phyloP scores from a whole-genome alignment of 2,113 vertebrate species.

The Rhizomys pruinosus region DNA sequence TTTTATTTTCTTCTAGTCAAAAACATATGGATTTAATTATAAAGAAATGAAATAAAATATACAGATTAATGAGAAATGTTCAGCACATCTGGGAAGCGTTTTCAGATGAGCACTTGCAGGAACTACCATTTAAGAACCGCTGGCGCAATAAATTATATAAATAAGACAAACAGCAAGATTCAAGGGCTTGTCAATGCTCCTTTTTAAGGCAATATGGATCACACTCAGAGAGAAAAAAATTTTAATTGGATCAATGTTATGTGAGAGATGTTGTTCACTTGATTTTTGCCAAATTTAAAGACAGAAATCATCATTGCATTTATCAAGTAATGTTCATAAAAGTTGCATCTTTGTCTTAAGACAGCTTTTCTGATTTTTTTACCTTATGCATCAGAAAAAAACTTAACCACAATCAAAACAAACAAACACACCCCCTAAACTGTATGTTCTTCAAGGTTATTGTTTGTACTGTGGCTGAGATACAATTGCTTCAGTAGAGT shows the following conservation, averaged over 20 bases:
- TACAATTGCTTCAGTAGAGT: not conserved
- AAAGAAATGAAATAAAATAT: conserved; percentile 54
- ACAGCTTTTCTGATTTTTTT: not conserved
- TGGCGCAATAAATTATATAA: conserved; percentile 62
- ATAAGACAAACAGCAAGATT: conserved; percentile 53
- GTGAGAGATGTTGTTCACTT: not conserved
- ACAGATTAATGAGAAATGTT: conserved; percentile 64
- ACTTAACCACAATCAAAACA: not conserved
- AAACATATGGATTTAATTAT: conserved; percentile 51
- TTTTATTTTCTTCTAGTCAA: conserved; percentile 32
- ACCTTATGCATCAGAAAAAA: not conserved
- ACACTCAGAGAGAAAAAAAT: conserved; percentile 43
- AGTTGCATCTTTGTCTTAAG: not conserved
- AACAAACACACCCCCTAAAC: not conserved
- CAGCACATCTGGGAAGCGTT: conserved; percentile 69
- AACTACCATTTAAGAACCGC: conserved; percentile 25
- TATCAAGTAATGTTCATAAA: not conserved
- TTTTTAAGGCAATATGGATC: conserved; percentile 28
- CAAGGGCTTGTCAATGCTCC: conserved; percentile 22
- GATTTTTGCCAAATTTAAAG: not conserved
- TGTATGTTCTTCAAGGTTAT: not conserved
- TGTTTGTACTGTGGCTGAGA: not conserved
- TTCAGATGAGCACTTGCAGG: conserved; percentile 31
- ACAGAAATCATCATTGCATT: not conserved
- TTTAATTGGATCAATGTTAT: conserved; percentile 40